Evolutionary conservation across 2,113 vertebrate genomes (phyloP).

Genomic region (Lasiurus borealis): DNA sequence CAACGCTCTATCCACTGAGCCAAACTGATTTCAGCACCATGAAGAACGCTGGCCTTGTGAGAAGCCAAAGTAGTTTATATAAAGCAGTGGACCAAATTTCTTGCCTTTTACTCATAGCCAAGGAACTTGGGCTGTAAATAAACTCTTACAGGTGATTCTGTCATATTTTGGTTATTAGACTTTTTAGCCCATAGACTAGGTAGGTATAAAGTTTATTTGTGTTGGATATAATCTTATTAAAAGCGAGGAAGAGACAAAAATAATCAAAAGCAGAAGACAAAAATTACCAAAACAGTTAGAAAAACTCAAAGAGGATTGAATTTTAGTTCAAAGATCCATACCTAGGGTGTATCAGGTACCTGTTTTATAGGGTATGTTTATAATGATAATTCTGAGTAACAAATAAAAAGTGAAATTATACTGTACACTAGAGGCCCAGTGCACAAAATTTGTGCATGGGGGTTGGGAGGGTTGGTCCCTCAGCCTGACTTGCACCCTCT

Average conservation of each 20-base stretch:
- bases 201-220: neutral
- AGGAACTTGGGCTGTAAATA: neutral
- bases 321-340: neutral
- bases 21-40: too few relatives aligned
- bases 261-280: conserved; percentile 28
- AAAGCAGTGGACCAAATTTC: neutral
- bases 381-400: neutral
- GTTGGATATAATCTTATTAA: neutral
- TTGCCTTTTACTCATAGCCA: neutral
- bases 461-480: too few relatives aligned
- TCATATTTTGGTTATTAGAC: neutral
- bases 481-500: too few relatives aligned
- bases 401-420: conserved; percentile 30
- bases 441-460: too few relatives aligned
- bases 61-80: neutral
- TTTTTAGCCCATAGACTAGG: conserved; percentile 11
- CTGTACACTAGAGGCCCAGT: neutral
- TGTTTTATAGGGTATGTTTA: neutral
- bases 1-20: too few relatives aligned
- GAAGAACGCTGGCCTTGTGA: neutral
- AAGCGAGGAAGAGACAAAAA: conserved; percentile 29
- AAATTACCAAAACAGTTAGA: neutral
- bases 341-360: neutral
- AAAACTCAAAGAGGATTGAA: neutral
- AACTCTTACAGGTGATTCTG: neutral